Base-by-base conservation (phyloP, 2,888 invertebrate species). In the Drosophila cognata region DNA sequence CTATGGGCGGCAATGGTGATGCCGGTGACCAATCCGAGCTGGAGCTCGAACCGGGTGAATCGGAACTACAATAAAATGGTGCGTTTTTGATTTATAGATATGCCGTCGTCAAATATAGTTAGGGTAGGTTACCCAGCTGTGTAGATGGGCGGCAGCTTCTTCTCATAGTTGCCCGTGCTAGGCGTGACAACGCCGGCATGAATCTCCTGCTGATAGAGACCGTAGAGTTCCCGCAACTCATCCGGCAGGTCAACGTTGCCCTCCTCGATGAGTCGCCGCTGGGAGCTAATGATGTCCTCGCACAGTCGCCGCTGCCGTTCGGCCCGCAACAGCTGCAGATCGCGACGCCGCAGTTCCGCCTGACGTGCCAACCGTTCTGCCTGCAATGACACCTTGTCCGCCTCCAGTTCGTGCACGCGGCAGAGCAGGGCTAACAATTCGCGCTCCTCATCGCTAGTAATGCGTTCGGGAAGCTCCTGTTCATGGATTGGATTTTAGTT, bases 341-440 rank as follows among this genome's bases (percentile, higher is more conserved):
- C 98, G 55, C 98, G 94, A 69, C 98, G 94, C 50, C 97, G 94
- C 67, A 98, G 94, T 91, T 98, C 98, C 87, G 98, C 97, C 85
- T 97, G 97, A 31, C 97, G 95, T 55, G 97, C 96, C 66, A 98
- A 94, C 41, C 97, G 94, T 91, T 97, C 97, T 4, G 98, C 97
- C 93, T 98, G 98, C 86, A 98, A 94, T 84, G 98, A 98, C 52
- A 97, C 95, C 94, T 98, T 99, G 92, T 98, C 98, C 0, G 98
- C 98, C 93, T 99, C 99, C 65, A 98, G 94, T 93, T 98, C 97
- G 92, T 99, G 98, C 46, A 99, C 98, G 80, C 97, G 95, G 89
- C 98, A 97, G 92, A 99, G 96, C 57, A 99, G 94, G 29, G 97
- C 96, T 69, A 92, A 79, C 65, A 99, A 95, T 92, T 99, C 99